Evolutionary conservation across 2,888 invertebrate species (phyloP), one percentile per base, ranked within the genome.

Genomic region (Cotesia congregata): DNA sequence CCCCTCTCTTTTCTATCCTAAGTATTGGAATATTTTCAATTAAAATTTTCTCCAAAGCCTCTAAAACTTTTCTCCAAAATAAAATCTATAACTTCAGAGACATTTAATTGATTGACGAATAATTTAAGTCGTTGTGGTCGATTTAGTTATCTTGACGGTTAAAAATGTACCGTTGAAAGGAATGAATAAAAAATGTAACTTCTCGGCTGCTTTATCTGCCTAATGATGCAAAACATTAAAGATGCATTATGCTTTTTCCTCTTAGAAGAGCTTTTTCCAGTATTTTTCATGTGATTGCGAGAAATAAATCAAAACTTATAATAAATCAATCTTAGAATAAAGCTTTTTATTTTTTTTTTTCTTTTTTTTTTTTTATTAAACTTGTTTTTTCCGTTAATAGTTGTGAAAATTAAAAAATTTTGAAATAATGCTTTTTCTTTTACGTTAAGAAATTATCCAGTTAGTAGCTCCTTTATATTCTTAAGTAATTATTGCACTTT

Each of bases 401-500:
- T 30, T 30, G 3, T 30, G 30, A 12, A 50, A 50, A 50, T 50
- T 50, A 50, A 50, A 50, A 50, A 50, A 50, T 50, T 50, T 50
- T 9, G 50, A 50, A 50, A 50, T 50, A 50, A 9, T 50, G 50
- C 50, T 50, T 50, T 50, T 50, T 50, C 50, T 50, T 50, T 50
- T 50, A 7, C 50, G 7, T 50, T 4, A 50, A 50, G 50, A 50
- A 50, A 50, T 50, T 50, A 50, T 50, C 50, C 12, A 50, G 50
- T 50, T 50, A 50, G 3, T 50, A 82, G 78, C 83, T 83, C 83
- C 82, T 85, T 85, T 82, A 84, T 85, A 85, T 85, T 82, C 82
- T 78, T 83, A 82, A 86, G 82, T 86, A 87, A 86, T 85, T 81
- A 81, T 79, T 77, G 79, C 39, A 39, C 15, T 61, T 72, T 61